Evolutionary conservation across 30 jellyfish, hydroid and myxozoan genomes (phyloP).

Genomic region (Aurelia aurita): DNA sequence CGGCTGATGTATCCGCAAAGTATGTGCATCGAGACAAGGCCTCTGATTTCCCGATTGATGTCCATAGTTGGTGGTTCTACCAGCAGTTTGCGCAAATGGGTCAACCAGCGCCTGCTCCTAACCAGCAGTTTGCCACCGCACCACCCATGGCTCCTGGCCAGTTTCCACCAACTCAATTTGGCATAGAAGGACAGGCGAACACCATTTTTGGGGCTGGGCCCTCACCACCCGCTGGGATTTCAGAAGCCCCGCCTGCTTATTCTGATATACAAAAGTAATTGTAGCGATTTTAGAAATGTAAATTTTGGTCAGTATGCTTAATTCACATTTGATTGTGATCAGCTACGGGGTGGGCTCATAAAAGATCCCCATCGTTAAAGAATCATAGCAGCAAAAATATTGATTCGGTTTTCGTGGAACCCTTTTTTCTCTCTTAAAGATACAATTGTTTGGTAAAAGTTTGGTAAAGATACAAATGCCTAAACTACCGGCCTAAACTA

Average conservation of each 20-base stretch:
- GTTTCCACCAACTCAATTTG: conserved; percentile 39
- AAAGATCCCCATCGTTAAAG: too few relatives aligned
- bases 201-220: conserved; percentile 1
- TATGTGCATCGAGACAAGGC: conserved; percentile 46
- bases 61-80: conserved; percentile 76
- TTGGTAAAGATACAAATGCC: too few relatives aligned
- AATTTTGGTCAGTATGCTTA: too few relatives aligned
- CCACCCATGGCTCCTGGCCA: conserved; percentile 23
- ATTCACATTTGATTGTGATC: too few relatives aligned
- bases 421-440: too few relatives aligned
- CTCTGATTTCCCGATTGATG: conserved; percentile 68
- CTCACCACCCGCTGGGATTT: conserved; percentile 15
- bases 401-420: too few relatives aligned
- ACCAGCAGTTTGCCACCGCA: conserved; percentile 16
- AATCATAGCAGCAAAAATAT: too few relatives aligned
- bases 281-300: too few relatives aligned
- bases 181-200: conserved; percentile 25
- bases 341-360: too few relatives aligned
- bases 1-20: conserved; percentile 81
- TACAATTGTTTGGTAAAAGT: too few relatives aligned
- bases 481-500: too few relatives aligned
- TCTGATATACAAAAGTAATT: neutral
- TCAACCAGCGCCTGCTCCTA: neutral
- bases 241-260: conserved; percentile 1
- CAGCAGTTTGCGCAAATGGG: conserved; percentile 10